Base-by-base conservation (phyloP, 2,888 invertebrate species). In the Nesidiocoris tenuis region DNA sequence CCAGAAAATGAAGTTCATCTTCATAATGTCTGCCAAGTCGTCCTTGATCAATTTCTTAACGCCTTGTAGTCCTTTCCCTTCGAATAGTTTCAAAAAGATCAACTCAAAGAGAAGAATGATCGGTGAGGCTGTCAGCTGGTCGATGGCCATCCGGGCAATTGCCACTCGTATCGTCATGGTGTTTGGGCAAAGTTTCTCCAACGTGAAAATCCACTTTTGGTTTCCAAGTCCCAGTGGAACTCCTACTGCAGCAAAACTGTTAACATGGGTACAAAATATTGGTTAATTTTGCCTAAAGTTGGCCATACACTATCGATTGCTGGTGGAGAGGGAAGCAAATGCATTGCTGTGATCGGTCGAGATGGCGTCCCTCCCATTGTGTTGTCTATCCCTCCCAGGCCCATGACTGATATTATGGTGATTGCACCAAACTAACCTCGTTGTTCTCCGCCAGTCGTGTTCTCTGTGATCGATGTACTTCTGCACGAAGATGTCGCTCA, bases 1-100 rank as follows among this genome's bases (percentile, higher is more conserved):
- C 72, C 72, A 72, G 39, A 61, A 61, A 25, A 72, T 61, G 72
- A 39, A 72, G 22, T 72, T 72, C 22, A 56, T 63, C 7, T 61
- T 56, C 12, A 72, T 2, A 12, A 72, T 72, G 24, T 61, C 72
- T 19, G 18, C 18, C 3, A 61, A 16, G 21, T 72, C 54, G 16
- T 61, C 21, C 21, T 19, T 24, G 1, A 72, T 5, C 39, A 72
- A 61, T 1, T 63, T 9, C 0, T 21, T 5, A 16, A 63, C 61
- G 12, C 54, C 72, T 9, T 21, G 19, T 5, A n/a, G 19, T 19
- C 55, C 63, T n/a, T n/a, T 17, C n/a, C 61, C 61, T 19, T 72
- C 72, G 25, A 72, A 54, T 18, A 61, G 1, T 39, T 72, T 72
- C 61, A 72, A n/a, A 21, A 39, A 19, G 3, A 61, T 54, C 9